phyloP scores from a whole-genome alignment of 2,888 invertebrate genomes.

The Corythucha ciliata region DNA sequence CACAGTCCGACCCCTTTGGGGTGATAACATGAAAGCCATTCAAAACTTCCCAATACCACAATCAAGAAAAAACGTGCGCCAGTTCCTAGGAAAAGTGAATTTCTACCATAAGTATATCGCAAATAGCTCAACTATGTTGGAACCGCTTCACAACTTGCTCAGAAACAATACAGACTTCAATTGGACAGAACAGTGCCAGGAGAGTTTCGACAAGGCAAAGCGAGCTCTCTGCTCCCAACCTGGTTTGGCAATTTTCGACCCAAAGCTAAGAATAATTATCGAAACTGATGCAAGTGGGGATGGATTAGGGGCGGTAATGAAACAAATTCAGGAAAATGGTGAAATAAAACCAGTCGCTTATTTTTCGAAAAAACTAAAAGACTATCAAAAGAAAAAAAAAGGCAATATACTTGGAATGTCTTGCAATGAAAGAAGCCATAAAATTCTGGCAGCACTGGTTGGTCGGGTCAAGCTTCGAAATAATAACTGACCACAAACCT shows the following conservation, averaged over 20 bases:
- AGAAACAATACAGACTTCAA: slow-evolving; percentile 1
- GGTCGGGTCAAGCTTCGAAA: slow-evolving; percentile 3
- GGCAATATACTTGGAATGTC: background rate
- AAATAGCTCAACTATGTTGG: no score
- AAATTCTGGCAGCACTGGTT: slow-evolving; percentile 19
- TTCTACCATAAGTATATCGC: no score
- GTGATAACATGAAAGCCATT: slow-evolving; percentile 9
- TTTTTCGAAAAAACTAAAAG: slow-evolving; percentile 14
- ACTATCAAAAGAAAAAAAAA: slow-evolving; percentile 9
- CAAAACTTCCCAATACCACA: slow-evolving; percentile 4
- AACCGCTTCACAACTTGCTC: no score
- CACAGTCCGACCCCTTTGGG: slow-evolving; percentile 5
- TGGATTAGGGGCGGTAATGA: background rate
- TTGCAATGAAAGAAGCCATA: slow-evolving; percentile 10
- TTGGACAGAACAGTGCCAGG: slow-evolving; percentile 7
- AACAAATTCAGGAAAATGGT: background rate
- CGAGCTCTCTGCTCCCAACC: background rate
- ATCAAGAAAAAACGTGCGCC: slow-evolving; percentile 5
- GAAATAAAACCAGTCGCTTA: background rate
- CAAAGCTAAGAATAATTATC: background rate
- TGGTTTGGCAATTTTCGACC: background rate
- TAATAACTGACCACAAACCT: slow-evolving; percentile 28
- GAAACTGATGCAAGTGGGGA: no score
- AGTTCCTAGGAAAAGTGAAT: no score
- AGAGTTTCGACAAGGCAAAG: slow-evolving; percentile 1